Percentiles rank a stretch among this genome's conserved stretches.
Conservation (phyloP, 2,113 vertebrate species). For the Penelope pileata region DNA sequence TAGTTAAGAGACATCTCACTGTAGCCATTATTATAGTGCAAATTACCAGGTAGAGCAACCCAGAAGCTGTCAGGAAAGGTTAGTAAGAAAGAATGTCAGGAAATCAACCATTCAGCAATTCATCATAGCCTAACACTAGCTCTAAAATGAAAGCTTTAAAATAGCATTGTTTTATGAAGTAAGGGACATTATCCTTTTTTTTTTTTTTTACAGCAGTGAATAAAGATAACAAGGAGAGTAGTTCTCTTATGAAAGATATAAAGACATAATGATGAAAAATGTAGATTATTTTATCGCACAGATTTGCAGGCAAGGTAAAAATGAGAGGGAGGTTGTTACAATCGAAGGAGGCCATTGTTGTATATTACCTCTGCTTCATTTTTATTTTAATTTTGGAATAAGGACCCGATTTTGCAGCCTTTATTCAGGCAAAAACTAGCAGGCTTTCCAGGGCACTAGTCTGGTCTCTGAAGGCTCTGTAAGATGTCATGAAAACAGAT, state of each 20-base stretch:
- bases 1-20: constrained; percentile 84
- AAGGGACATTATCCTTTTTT: constrained; percentile 74
- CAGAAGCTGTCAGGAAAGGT: constrained; percentile 95
- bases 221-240: constrained; percentile 72
- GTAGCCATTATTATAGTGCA: constrained; percentile 93
- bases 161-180: constrained; percentile 85
- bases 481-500: neutral
- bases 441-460: neutral
- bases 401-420: neutral
- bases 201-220: constrained; percentile 75
- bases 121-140: constrained; percentile 86
- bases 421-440: neutral
- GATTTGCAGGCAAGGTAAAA: constrained; percentile 40
- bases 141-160: constrained; percentile 87
- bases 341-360: neutral
- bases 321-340: constrained; percentile 23
- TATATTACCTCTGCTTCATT: constrained; percentile 16
- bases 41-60: constrained; percentile 97
- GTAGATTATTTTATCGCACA: constrained; percentile 50
- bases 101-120: constrained; percentile 94
- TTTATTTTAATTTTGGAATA: constrained; percentile 43
- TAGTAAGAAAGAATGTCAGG: constrained; percentile 88
- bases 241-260: constrained; percentile 54
- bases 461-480: neutral
- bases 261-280: constrained; percentile 72